Evolutionary conservation across 2,888 invertebrate species (phyloP).

Genomic region (Pachliopta kotzebuea): DNA sequence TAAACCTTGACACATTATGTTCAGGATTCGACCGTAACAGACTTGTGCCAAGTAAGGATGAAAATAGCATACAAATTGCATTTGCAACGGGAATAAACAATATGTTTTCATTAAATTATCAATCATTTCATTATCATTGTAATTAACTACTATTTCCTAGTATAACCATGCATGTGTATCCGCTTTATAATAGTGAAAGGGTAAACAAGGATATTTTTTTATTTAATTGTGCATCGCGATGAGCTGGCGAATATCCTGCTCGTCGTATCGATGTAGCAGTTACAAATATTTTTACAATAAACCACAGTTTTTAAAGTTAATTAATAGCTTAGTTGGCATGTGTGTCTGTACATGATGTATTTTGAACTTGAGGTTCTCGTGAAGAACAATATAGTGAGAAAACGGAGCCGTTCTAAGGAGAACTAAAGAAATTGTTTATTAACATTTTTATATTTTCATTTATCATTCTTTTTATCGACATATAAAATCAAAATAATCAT

Average conservation of each 20-base stretch:
- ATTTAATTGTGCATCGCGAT: no score
- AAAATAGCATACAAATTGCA: constrained; percentile 9
- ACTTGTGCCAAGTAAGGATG: constrained; percentile 19
- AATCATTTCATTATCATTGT: not conserved
- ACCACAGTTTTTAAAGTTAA: no score
- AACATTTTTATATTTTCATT: not conserved
- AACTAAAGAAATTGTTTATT: not conserved
- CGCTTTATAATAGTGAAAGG: not conserved
- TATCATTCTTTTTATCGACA: not conserved
- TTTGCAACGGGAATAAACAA: constrained; percentile 9
- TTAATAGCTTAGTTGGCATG: no score
- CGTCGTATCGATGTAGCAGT: no score
- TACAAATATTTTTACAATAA: no score
- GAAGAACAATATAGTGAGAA: no score
- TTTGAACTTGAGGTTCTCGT: no score
- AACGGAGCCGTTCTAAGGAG: no score
- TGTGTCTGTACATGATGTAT: no score
- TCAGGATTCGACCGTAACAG: constrained; percentile 2
- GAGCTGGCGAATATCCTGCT: no score
- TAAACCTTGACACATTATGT: not conserved
- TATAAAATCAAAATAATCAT: not conserved
- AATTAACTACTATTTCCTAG: not conserved
- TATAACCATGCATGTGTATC: not conserved
- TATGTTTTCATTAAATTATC: not conserved
- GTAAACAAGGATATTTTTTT: no score